Evolutionary conservation across 2,797 vertebrate genomes (phyloP).

Genomic region (Spea hammondii): DNA sequence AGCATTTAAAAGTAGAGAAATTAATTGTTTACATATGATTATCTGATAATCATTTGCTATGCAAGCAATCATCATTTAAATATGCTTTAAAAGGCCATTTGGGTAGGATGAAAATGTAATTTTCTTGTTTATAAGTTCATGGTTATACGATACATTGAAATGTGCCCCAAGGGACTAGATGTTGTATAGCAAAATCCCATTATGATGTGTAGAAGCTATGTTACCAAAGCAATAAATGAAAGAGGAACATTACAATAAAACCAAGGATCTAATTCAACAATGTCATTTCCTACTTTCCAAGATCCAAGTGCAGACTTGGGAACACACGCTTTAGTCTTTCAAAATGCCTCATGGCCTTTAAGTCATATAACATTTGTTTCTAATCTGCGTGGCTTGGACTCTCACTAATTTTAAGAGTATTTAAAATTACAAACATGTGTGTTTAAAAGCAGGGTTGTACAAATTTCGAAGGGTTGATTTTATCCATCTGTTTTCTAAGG

Average conservation of each 20-base stretch:
- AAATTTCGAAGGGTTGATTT: constrained; percentile 35
- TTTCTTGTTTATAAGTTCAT: constrained; percentile 33
- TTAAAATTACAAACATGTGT: constrained; percentile 57
- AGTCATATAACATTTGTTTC: constrained; percentile 65
- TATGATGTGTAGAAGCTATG: constrained; percentile 56
- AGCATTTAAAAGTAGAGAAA: too few relatives aligned
- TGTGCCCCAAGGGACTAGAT: constrained; percentile 43
- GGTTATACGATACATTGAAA: constrained; percentile 27
- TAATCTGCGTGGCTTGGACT: constrained; percentile 63
- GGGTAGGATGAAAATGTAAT: constrained; percentile 12
- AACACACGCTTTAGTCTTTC: constrained; percentile 31
- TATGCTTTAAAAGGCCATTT: constrained; percentile 5
- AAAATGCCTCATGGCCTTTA: constrained; percentile 43
- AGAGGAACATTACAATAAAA: constrained; percentile 29
- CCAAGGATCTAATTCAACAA: constrained; percentile 17
- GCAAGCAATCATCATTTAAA: constrained; percentile 6
- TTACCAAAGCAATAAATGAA: constrained; percentile 34
- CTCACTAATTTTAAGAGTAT: constrained; percentile 57
- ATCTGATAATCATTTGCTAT: background rate
- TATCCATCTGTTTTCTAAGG: constrained; percentile 37
- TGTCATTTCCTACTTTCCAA: constrained; percentile 27
- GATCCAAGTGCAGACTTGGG: constrained; percentile 30
- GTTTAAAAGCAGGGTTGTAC: constrained; percentile 34
- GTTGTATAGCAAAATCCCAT: constrained; percentile 55
- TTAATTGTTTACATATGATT: too few relatives aligned